Evolutionary conservation across 2,797 vertebrate species (phyloP), one percentile per base, ranked within the genome.

Genomic region (Chloroceryle amazona): DNA sequence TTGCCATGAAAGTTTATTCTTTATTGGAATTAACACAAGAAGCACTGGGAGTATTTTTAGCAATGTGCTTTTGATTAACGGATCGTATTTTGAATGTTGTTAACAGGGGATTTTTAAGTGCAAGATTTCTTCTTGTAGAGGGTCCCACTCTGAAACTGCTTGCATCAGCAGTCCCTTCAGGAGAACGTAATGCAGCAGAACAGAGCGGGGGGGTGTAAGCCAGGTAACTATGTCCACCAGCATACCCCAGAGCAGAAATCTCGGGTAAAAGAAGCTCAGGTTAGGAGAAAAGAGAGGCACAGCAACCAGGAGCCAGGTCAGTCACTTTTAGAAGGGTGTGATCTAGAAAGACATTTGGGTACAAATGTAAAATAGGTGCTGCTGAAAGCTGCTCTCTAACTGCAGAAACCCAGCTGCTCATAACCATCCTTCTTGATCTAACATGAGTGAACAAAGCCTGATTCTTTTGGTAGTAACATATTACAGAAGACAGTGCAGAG

Each of bases 41-140:
- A 95, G 86, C 90, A 61, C 60, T 72, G 94, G 91, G 93, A 95
- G 42, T 94, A 94, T 92, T 95, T 93, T 90, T 74, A 62, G 74
- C 81, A 84, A 82, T 95, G 37, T 89, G 89, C 88, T 96, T 97
- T 97, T 97, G 92, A 97, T 97, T 96, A 96, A 65, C 3, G 0
- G 81, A 90, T 89, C 83, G 31, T 57, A 85, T 87, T 97, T 91
- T 93, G 71, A 74, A 74, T 37, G 63, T 73, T 86, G 86, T 80
- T 94, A 97, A 95, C 90, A 85, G 60, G n/a, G 37, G 52, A 71
- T 71, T 97, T 92, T 94, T 54, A 86, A 94, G 81, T 71, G 74
- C 60, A 87, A 80, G 81, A 35, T 84, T 79, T 90, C 67, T 87
- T 82, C 83, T 80, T 58, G 60, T 12, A 82, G 91, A 94, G 63